Conservation (phyloP, 2,113 vertebrate species). For the Chascanopsetta lugubris region DNA sequence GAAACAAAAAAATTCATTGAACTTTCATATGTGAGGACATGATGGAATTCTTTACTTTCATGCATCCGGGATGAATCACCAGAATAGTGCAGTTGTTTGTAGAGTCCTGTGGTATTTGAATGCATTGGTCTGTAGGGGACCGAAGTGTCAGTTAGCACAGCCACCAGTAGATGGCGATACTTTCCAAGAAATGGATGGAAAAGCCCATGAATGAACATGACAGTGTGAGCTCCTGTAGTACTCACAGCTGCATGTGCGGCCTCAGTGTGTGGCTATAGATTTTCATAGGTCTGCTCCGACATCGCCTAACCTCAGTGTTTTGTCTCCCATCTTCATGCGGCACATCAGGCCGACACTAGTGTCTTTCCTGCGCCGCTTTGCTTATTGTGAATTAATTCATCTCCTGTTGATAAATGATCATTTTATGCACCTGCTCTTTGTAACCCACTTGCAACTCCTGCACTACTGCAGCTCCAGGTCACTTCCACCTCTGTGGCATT, state of each 20-base stretch:
- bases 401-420: background rate
- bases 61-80: background rate
- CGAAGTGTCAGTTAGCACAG: conserved; percentile 34
- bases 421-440: background rate
- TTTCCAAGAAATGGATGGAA: conserved; percentile 60
- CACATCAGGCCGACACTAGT: background rate
- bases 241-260: conserved; percentile 45
- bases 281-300: conserved; percentile 15
- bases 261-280: conserved; percentile 32
- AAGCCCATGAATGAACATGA: conserved; percentile 48
- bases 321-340: background rate
- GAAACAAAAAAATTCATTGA: no score
- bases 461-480: conserved; percentile 17
- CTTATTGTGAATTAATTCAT: background rate
- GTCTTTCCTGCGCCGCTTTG: background rate
- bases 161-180: conserved; percentile 78
- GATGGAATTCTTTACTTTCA: background rate
- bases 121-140: background rate
- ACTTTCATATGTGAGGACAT: background rate
- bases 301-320: conserved; percentile 7
- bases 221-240: conserved; percentile 41
- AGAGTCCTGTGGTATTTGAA: conserved; percentile 7
- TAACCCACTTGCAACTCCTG: background rate
- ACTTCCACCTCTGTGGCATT: conserved; percentile 1
- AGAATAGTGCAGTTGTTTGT: background rate